These are phyloP conservation scores for Burhinus oedicnemus DNA, from an alignment of 2,113 vertebrate genomes.

Conservation along the genomic window DNA sequence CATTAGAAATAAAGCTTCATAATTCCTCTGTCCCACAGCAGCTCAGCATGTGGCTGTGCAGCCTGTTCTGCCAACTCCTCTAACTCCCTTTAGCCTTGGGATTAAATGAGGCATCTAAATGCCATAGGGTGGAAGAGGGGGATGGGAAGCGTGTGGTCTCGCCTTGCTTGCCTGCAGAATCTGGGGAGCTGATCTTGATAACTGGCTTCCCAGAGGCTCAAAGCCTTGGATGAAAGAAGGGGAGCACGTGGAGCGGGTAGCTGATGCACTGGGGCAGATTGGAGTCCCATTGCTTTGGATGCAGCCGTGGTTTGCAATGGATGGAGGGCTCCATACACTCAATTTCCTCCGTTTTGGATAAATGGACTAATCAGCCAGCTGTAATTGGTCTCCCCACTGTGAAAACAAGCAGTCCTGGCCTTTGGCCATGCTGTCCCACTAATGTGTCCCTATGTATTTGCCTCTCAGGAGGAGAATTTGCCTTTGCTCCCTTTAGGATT, in stretches of 20 bases:
- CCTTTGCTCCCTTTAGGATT: neutral
- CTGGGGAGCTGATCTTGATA: neutral
- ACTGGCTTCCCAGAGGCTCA: neutral
- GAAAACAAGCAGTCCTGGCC: neutral
- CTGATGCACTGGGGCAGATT: neutral
- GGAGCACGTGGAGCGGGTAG: neutral
- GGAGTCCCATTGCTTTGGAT: neutral
- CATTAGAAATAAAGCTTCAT: neutral
- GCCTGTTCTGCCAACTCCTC: slow-evolving; percentile 3
- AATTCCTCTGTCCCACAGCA: neutral
- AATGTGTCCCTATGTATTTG: neutral
- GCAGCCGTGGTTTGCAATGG: fast-evolving
- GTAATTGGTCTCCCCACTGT: neutral
- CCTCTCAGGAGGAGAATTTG: neutral
- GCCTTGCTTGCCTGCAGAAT: neutral
- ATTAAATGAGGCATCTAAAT: neutral
- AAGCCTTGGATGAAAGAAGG: neutral
- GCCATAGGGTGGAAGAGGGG: neutral
- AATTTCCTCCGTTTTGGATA: neutral
- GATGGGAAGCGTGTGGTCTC: neutral
- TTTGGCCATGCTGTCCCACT: neutral
- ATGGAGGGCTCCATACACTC: neutral
- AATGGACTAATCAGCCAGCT: neutral
- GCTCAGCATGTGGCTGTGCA: neutral
- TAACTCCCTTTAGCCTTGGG: neutral